Evolutionary conservation across 2,113 vertebrate species (phyloP).

Genomic region (Plectropomus leopardus): DNA sequence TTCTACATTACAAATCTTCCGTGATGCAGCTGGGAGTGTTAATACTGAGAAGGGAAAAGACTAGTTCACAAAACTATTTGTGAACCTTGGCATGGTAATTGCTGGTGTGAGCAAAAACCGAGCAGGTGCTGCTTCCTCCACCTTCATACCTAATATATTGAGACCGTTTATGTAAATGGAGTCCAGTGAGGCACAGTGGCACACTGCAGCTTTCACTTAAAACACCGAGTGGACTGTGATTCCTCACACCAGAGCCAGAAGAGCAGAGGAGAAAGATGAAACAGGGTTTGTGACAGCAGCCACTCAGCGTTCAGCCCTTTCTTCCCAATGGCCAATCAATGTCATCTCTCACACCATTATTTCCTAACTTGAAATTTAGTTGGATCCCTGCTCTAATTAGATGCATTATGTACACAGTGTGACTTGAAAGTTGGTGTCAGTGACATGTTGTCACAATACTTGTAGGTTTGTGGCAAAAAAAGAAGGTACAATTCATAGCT

Average conservation of each 20-base stretch:
- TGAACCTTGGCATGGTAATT: conserved; percentile 7
- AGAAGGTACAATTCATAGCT: too few species aligned
- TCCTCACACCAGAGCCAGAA: background rate
- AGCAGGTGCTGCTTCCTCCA: conserved; percentile 13
- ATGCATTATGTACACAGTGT: background rate
- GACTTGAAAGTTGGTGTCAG: background rate
- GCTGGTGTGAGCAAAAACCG: conserved; percentile 22
- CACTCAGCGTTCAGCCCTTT: background rate
- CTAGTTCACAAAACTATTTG: background rate
- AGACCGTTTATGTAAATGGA: conserved; percentile 16
- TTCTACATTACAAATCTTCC: conserved; percentile 3
- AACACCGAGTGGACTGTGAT: background rate
- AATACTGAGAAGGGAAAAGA: conserved; percentile 6
- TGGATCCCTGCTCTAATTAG: background rate
- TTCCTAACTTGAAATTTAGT: background rate
- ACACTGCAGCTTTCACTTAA: conserved; percentile 6
- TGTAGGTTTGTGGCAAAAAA: too few species aligned
- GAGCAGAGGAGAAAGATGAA: background rate
- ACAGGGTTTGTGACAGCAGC: background rate
- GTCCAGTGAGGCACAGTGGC: background rate
- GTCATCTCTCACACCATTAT: background rate
- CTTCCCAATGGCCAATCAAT: background rate
- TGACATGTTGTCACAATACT: too few species aligned
- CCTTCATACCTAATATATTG: conserved; percentile 13
- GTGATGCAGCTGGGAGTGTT: background rate